phyloP scores from a whole-genome alignment of 2,888 invertebrate species.

The Drosophila tripunctata region DNA sequence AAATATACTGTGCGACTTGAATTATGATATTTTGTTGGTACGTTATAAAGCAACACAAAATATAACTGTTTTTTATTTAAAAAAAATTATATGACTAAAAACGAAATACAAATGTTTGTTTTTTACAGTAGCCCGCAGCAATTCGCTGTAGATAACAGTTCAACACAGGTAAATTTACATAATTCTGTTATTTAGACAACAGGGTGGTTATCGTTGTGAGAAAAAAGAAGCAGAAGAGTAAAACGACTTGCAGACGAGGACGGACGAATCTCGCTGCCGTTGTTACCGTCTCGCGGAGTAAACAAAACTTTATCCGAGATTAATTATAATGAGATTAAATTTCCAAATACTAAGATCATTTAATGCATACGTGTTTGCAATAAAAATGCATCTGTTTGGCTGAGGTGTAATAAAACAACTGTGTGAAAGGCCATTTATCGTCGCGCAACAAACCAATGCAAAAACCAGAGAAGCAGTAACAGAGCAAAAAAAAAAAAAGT shows the following conservation, averaged over 20 bases:
- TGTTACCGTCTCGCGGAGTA: slow-evolving; percentile 49
- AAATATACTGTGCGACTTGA: no score
- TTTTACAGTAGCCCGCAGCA: not conserved
- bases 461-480: slow-evolving; percentile 29
- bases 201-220: slow-evolving; percentile 35
- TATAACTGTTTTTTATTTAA: not conserved
- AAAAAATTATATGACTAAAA: no score
- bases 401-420: slow-evolving; percentile 34
- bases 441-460: slow-evolving; percentile 42
- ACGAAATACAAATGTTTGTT: not conserved
- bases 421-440: slow-evolving; percentile 12
- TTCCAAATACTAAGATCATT: slow-evolving; percentile 32
- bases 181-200: slow-evolving; percentile 33
- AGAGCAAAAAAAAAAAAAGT: slow-evolving; percentile 14
- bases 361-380: slow-evolving; percentile 30
- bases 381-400: slow-evolving; percentile 39
- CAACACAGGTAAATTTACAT: slow-evolving; percentile 6
- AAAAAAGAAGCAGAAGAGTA: slow-evolving; percentile 36
- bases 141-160: slow-evolving; percentile 15
- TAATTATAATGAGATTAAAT: slow-evolving; percentile 60
- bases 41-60: no score
- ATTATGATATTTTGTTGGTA: no score
- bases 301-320: slow-evolving; percentile 54
- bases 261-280: slow-evolving; percentile 43
- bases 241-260: slow-evolving; percentile 43